phyloP scores from a whole-genome alignment of 1,140 invertebrate species.

The Nasonia vitripennis region DNA sequence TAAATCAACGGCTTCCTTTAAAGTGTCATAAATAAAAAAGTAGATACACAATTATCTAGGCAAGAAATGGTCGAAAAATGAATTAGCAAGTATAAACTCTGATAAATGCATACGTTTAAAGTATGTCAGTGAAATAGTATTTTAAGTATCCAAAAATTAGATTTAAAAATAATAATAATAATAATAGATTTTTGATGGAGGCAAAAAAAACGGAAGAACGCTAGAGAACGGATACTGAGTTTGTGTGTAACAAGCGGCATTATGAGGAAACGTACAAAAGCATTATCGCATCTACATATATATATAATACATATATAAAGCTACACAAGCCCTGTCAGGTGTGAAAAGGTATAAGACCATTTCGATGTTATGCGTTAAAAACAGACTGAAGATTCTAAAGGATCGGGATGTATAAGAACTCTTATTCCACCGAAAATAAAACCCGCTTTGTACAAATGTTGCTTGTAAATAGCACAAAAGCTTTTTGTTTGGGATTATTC shows the following conservation, averaged over 20 bases:
- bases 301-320: constrained; percentile 16
- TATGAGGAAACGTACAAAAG: constrained; percentile 43
- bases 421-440: constrained; percentile 24
- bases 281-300: constrained; percentile 39
- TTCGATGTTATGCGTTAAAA: constrained; percentile 44
- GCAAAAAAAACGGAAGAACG: constrained; percentile 11
- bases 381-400: constrained; percentile 12
- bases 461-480: constrained; percentile 36
- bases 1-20: neutral
- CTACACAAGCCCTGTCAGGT: constrained; percentile 36
- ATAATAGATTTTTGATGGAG: neutral
- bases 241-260: constrained; percentile 37
- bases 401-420: neutral
- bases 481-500: constrained; percentile 2
- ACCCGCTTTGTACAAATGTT: constrained; percentile 31
- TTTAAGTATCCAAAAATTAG: neutral
- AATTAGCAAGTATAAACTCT: constrained; percentile 1
- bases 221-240: constrained; percentile 12
- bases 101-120: neutral
- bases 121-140: neutral
- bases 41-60: neutral
- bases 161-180: constrained; percentile 7
- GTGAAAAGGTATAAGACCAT: constrained; percentile 27
- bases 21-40: neutral
- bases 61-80: constrained; percentile 2